Base-by-base conservation (phyloP, 2,797 vertebrate genomes). In the Chelidonichthys spinosus region DNA sequence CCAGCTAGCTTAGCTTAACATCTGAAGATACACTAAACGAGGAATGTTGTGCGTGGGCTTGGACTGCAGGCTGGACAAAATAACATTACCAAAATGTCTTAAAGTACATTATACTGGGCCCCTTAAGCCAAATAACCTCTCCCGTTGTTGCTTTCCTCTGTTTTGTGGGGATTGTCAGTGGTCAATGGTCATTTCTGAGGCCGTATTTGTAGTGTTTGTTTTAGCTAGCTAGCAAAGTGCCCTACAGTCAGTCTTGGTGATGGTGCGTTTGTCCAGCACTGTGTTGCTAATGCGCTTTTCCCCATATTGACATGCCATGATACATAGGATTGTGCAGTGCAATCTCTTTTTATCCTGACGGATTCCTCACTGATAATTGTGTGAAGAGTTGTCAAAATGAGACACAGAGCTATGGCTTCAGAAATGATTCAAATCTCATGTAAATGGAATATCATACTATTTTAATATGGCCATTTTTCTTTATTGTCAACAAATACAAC, bases 1-100 rank as follows among this genome's bases (percentile, higher is more conserved):
- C 61, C 10, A n/a, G 43, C 17, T 85, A 86, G 75, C 82, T 63
- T 76, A 83, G 78, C 73, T 43, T 32, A 17, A 63, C 72, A 47
- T 39, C 46, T 7, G 4, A 43, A 52, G 46, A 13, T 17, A 63
- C 64, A 44, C 56, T 76, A 46, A 40, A 74, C 46, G 46, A 78
- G 54, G 71, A 74, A 69, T 55, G 62, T 14, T 76, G 55, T 58
- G n/a, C 37, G 40, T 25, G 71, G 84, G 78, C 62, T 79, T 61
- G 63, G 55, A 35, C n/a, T n/a, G 61, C 44, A 36, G 73, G 39
- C 25, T 56, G 63, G 56, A 58, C 49, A 63, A 35, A 46, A 72
- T 54, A 37, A 53, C 56, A 72, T 9, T 13, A 36, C 4, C 4
- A 9, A n/a, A 44, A 66, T 35, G 56, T n/a, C 17, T 7, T 7